Conservation (phyloP, 2,797 vertebrate species). For the Smutsia temminckii region DNA sequence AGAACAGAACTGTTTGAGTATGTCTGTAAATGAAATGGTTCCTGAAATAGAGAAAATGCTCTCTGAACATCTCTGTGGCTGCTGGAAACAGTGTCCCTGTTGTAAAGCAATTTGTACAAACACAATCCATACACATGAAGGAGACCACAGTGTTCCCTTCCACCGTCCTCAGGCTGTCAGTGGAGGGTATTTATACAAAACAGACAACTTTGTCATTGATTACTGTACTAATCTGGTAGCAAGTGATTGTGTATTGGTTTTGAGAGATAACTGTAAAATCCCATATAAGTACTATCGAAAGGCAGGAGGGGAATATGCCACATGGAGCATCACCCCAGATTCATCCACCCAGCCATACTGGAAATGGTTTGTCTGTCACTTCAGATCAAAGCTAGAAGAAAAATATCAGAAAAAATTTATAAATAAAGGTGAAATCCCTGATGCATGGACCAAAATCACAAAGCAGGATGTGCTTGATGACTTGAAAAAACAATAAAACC, state of each 20-base stretch:
- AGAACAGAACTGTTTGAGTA: neutral
- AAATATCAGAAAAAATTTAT: conserved; percentile 34
- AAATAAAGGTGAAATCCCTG: conserved; percentile 62
- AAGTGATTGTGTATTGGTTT: neutral
- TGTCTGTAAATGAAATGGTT: neutral
- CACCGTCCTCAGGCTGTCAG: conserved; percentile 15
- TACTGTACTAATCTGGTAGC: conserved; percentile 69
- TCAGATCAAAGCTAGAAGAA: conserved; percentile 66
- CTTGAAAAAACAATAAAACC: conserved; percentile 72
- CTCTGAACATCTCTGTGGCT: conserved; percentile 76
- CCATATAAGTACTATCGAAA: conserved; percentile 56
- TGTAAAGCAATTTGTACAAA: conserved; percentile 82
- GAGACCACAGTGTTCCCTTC: conserved; percentile 61
- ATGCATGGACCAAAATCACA: conserved; percentile 69
- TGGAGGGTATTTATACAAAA: rapidly evolving
- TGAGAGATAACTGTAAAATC: rapidly evolving
- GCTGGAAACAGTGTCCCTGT: conserved; percentile 79
- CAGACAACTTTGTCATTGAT: conserved; percentile 49
- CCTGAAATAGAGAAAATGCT: conserved; percentile 66
- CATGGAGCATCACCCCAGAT: conserved; percentile 77
- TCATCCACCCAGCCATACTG: conserved; percentile 65
- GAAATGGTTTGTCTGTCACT: conserved; percentile 79
- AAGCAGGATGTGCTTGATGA: conserved; percentile 64
- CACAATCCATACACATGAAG: conserved; percentile 49
- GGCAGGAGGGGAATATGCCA: conserved; percentile 66